These are phyloP conservation scores for Zeugodacus cucurbitae DNA, from an alignment of 1,140 invertebrate genomes.

Conservation along the genomic window DNA sequence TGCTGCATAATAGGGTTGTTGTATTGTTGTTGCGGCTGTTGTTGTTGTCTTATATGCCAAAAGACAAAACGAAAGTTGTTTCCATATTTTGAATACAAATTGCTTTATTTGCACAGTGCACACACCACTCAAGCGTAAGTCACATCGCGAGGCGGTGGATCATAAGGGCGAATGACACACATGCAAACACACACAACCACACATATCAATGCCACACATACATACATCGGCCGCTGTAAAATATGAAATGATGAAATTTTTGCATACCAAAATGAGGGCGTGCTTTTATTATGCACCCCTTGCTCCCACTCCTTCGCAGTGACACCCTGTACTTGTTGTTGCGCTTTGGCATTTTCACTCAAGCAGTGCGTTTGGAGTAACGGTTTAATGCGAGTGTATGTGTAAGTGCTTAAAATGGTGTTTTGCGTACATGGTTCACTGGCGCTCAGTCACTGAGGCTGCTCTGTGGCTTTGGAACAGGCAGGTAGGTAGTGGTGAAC, in stretches of 20 bases:
- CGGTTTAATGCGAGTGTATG: not conserved
- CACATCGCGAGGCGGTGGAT: not conserved
- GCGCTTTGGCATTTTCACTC: not conserved
- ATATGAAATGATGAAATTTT: constrained; percentile 43
- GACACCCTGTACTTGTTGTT: not conserved
- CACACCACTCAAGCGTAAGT: not conserved
- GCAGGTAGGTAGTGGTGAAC: too few relatives aligned
- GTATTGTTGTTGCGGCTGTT: not conserved
- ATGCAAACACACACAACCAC: too few relatives aligned
- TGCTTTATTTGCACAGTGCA: constrained; percentile 59
- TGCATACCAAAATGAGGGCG: constrained; percentile 39
- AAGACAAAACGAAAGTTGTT: constrained; percentile 46
- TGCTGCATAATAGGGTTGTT: not conserved
- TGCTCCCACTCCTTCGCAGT: not conserved
- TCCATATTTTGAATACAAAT: constrained; percentile 67
- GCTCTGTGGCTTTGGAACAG: not conserved
- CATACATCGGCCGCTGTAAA: not conserved
- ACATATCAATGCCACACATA: not conserved
- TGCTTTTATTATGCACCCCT: not conserved
- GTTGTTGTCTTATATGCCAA: constrained; percentile 34
- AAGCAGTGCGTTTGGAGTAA: not conserved
- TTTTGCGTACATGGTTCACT: not conserved
- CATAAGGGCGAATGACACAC: not conserved
- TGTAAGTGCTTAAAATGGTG: not conserved
- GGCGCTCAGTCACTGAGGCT: not conserved